Conservation (phyloP, 2,113 vertebrate species). For the Parotia lawesii region DNA sequence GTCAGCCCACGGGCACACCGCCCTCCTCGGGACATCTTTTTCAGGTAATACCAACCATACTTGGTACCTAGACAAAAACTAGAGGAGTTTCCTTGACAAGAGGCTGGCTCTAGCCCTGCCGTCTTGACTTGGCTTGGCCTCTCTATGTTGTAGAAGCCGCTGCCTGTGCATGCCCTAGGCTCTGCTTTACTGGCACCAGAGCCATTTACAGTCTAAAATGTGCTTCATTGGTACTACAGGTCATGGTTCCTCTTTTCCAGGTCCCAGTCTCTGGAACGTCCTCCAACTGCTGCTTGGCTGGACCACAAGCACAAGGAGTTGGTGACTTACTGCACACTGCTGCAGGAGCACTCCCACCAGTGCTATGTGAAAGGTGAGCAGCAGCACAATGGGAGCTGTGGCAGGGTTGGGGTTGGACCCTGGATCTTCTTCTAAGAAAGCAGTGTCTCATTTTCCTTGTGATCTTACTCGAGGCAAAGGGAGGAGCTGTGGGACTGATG, state of each 20-base stretch:
- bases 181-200: background rate
- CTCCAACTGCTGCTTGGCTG: constrained; percentile 79
- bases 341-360: constrained; percentile 94
- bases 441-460: background rate
- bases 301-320: constrained; percentile 91
- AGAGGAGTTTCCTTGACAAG: background rate
- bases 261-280: constrained; percentile 86
- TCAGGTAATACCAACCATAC: constrained; percentile 75
- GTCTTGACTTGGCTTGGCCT: background rate
- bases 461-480: background rate
- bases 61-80: background rate
- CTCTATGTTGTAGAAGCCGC: background rate
- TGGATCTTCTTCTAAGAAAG: background rate
- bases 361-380: constrained; percentile 87
- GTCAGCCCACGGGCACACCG: constrained; percentile 77
- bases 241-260: constrained; percentile 54
- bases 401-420: background rate
- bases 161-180: background rate
- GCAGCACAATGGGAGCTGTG: rapidly evolving
- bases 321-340: constrained; percentile 85
- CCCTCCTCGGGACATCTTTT: constrained; percentile 82
- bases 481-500: background rate
- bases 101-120: background rate
- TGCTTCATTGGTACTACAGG: background rate
- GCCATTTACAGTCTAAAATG: background rate